Percentiles rank a stretch among this genome's conserved stretches.
phyloP scores from a whole-genome alignment of 2,797 vertebrate genomes.

The Cynopterus sphinx region DNA sequence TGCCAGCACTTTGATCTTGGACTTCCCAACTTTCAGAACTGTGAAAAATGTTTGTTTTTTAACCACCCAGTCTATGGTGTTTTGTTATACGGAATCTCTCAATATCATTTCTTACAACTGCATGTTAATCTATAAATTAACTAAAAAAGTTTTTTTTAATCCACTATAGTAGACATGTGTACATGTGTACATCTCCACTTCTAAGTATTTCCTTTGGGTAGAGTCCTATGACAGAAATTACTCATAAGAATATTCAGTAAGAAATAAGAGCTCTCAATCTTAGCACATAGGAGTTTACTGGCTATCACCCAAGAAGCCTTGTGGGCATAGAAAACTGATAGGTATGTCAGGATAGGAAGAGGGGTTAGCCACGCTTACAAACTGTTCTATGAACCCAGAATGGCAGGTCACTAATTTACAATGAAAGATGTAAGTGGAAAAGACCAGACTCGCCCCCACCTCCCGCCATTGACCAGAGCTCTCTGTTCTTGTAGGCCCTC shows the following conservation, averaged over 20 bases:
- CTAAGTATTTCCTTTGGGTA: slow-evolving; percentile 29
- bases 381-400: not conserved
- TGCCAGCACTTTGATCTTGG: not conserved
- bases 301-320: not conserved
- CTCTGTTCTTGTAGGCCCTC: not conserved
- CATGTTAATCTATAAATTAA: not conserved
- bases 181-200: not conserved
- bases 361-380: not conserved
- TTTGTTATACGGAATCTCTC: not conserved
- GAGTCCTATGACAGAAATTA: not conserved
- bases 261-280: not conserved
- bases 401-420: not conserved
- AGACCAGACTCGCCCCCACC: not conserved
- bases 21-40: not conserved
- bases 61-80: not conserved
- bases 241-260: not conserved
- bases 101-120: slow-evolving; percentile 3
- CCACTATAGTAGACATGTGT: not conserved
- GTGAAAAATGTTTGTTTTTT: not conserved
- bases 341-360: not conserved
- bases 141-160: not conserved
- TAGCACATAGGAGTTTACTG: not conserved
- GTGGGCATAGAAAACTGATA: not conserved
- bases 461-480: not conserved
- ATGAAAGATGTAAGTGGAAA: not conserved